Base-by-base conservation (phyloP, 1,140 invertebrate genomes). In the Tetramorium simillimum region DNA sequence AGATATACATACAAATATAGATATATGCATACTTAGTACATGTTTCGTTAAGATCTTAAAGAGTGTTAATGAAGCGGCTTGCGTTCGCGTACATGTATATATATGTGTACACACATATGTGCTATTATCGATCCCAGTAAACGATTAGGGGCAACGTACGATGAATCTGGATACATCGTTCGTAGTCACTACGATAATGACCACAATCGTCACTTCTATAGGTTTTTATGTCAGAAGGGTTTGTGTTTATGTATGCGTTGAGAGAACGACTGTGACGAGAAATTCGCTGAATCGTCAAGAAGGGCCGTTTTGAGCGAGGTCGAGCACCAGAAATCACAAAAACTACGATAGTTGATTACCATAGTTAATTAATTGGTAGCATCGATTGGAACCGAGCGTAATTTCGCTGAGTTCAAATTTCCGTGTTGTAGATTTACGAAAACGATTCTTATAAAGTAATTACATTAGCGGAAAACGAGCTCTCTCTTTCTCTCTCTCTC, bases 1-100 rank as follows among this genome's bases (percentile, higher is more conserved):
- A 65, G 3, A 37, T 53, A 53, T 46, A 86, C 51, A 89, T 49
- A 89, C 24, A 70, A 80, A 87, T 62, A 89, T 67, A 88, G 70
- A 84, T 46, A 76, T 62, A 90, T 51, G 14, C 75, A 88, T 58
- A 91, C 53, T 86, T 53, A 86, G 46, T 58, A 91, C 51, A 86
- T 46, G 60, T 91, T 89, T 86, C 33, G 53, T 91, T 91, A 87
- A 72, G 62, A 86, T 76, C 65, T 60, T 90, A 69, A 73, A 24
- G 65, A 58, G 33, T 81, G 69, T 90, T 89, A 86, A 78, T n/a
- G 86, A 80, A 76, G 69, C 81, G 73, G 40, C 63, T 62, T 28
- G 37, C 46, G 21, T 60, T 63, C n/a, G n/a, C 14, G 3, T n/a
- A 60, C 40, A 49, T 70, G 46, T 28, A 51, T 58, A 28, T 37